phyloP scores from a whole-genome alignment of 2,888 invertebrate species.

The Rhamnusium bicolor region DNA sequence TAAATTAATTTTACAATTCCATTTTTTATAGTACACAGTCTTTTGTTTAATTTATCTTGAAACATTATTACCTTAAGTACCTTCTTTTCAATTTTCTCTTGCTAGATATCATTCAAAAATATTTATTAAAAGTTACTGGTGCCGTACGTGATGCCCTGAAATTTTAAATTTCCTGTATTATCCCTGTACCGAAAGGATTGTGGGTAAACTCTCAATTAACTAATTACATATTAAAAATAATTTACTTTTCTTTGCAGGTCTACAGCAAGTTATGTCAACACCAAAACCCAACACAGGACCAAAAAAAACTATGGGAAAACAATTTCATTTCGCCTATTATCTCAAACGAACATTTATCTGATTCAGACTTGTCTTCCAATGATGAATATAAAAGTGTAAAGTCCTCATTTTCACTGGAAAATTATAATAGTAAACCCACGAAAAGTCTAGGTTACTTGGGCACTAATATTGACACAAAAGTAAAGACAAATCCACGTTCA shows the following conservation, averaged over 20 bases:
- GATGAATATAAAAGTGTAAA: constrained; percentile 64
- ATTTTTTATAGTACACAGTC: not conserved
- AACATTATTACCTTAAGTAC: not conserved
- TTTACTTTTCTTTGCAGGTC: constrained; percentile 53
- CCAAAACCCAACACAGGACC: constrained; percentile 59
- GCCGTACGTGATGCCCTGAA: constrained; percentile 9
- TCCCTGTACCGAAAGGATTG: constrained; percentile 8
- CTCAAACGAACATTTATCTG: constrained; percentile 59
- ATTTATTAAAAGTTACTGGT: constrained; percentile 16
- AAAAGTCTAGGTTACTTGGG: constrained; percentile 54
- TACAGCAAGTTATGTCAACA: constrained; percentile 68
- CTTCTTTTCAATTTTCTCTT: constrained; percentile 7
- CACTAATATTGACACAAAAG: constrained; percentile 41
- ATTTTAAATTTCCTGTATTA: constrained; percentile 7
- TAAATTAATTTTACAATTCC: not conserved
- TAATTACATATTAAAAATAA: constrained; percentile 12
- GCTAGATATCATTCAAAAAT: constrained; percentile 7
- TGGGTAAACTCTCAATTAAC: constrained; percentile 3
- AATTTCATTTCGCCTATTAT: constrained; percentile 65
- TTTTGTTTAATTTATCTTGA: not conserved
- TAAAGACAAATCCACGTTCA: constrained; percentile 50
- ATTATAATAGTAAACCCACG: constrained; percentile 48
- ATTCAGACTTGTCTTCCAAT: constrained; percentile 66
- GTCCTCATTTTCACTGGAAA: constrained; percentile 56
- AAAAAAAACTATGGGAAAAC: constrained; percentile 56